phyloP scores from a whole-genome alignment of 2,113 vertebrate species.

The Ictidomys tridecemlineatus region DNA sequence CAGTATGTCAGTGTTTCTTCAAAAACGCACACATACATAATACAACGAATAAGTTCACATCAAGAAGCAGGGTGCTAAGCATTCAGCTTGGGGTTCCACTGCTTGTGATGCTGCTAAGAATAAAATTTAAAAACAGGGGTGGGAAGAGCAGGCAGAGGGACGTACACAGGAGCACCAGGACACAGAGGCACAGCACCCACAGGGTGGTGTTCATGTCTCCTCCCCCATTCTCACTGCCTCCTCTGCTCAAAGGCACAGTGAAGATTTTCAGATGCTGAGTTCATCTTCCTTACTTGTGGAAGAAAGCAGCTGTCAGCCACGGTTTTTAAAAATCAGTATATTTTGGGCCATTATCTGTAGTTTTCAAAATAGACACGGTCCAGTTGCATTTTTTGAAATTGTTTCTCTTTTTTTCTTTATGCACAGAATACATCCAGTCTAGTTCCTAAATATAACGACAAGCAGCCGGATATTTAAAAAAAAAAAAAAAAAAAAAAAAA shows the following conservation, averaged over 20 bases:
- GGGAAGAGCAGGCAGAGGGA: rapidly evolving
- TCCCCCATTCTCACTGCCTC: not conserved
- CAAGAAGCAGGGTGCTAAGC: not conserved
- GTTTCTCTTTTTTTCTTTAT: constrained; percentile 35
- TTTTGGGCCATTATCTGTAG: constrained; percentile 14
- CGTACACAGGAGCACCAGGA: rapidly evolving
- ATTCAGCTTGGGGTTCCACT: not conserved
- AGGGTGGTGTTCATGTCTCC: not conserved
- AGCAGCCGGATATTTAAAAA: not conserved
- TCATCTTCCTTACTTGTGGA: not conserved
- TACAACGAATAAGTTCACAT: not conserved
- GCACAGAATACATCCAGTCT: constrained; percentile 16
- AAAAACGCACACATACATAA: not conserved
- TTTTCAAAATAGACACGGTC: constrained; percentile 61
- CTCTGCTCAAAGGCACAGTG: not conserved
- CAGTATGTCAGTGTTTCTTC: not conserved
- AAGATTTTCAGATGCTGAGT: not conserved
- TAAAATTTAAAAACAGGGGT: too few species aligned
- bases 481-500: not conserved
- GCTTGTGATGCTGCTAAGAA: not conserved
- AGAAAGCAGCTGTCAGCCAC: not conserved
- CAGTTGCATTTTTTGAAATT: constrained; percentile 58
- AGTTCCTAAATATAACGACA: constrained; percentile 58
- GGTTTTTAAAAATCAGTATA: constrained; percentile 8
- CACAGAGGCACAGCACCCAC: not conserved